Evolutionary conservation across 2,797 vertebrate species (phyloP).

Genomic region (Alca torda): DNA sequence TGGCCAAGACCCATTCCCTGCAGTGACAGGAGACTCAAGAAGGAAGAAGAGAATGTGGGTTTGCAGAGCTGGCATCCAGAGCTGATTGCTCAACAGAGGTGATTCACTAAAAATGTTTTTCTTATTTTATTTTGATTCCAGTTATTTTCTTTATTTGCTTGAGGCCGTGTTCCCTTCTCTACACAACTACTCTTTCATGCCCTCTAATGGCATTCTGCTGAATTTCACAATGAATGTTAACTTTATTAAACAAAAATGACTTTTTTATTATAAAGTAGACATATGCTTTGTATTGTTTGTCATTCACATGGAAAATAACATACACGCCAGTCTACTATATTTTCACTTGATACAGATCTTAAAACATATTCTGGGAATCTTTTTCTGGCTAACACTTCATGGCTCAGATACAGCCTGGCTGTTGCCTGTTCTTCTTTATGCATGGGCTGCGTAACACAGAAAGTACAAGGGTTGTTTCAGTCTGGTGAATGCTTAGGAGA

Average conservation of each 20-base stretch:
- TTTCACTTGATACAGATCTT: not conserved
- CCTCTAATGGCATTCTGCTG: constrained; percentile 83
- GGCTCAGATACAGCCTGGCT: not conserved
- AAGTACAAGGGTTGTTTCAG: not conserved
- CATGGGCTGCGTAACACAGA: not conserved
- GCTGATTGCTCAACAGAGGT: not conserved
- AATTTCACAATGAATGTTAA: constrained; percentile 64
- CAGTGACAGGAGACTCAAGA: not conserved
- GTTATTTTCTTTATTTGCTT: not conserved
- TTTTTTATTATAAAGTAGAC: not conserved
- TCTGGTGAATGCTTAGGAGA: not conserved
- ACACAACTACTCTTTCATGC: constrained; percentile 82
- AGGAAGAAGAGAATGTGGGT: not conserved
- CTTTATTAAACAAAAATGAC: not conserved
- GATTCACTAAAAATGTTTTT: constrained; percentile 1
- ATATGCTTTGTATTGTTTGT: not conserved
- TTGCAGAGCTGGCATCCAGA: not conserved
- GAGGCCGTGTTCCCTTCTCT: not conserved
- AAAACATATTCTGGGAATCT: not conserved
- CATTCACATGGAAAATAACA: not conserved
- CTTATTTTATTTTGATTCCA: constrained; percentile 25
- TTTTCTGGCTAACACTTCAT: not conserved
- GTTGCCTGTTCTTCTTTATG: not conserved
- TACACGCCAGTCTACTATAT: not conserved
- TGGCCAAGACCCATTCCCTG: not conserved